Percentiles rank a stretch among this genome's conserved stretches.
These are phyloP conservation scores for Carposina sasakii DNA, from an alignment of 1,140 invertebrate genomes.

Conservation along the genomic window DNA sequence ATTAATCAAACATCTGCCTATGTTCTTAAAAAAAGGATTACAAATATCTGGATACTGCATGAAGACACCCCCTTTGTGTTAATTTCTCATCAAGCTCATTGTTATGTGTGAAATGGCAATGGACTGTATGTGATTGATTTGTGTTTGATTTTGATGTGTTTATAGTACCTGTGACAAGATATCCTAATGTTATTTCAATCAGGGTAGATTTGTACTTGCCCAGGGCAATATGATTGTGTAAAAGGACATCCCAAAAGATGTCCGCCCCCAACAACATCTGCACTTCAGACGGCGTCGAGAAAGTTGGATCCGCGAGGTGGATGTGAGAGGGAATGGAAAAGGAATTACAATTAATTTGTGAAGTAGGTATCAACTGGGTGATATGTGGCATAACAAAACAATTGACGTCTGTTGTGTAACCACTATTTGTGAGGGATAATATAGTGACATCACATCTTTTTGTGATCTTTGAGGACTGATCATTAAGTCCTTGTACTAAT, in stretches of 20 bases:
- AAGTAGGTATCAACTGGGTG: conserved; percentile 8
- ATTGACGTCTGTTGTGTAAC: not conserved
- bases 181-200: not conserved
- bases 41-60: too few relatives aligned
- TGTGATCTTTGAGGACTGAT: not conserved
- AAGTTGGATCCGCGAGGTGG: conserved; percentile 10
- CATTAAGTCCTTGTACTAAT: not conserved
- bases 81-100: too few relatives aligned
- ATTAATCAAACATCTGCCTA: too few relatives aligned
- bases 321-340: conserved; percentile 12
- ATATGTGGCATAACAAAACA: conserved; percentile 13
- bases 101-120: not conserved
- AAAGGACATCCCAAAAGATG: not conserved
- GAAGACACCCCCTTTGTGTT: too few relatives aligned
- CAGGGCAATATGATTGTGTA: not conserved
- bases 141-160: not conserved
- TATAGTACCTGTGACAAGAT: not conserved
- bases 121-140: not conserved
- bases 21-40: too few relatives aligned
- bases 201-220: not conserved
- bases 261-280: conserved; percentile 7
- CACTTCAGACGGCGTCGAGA: conserved; percentile 3
- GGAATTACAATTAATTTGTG: not conserved
- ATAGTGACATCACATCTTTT: conserved; percentile 1
- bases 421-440: not conserved